phyloP scores from a whole-genome alignment of 2,797 vertebrate species.

The Neosilurus hyrtlii region DNA sequence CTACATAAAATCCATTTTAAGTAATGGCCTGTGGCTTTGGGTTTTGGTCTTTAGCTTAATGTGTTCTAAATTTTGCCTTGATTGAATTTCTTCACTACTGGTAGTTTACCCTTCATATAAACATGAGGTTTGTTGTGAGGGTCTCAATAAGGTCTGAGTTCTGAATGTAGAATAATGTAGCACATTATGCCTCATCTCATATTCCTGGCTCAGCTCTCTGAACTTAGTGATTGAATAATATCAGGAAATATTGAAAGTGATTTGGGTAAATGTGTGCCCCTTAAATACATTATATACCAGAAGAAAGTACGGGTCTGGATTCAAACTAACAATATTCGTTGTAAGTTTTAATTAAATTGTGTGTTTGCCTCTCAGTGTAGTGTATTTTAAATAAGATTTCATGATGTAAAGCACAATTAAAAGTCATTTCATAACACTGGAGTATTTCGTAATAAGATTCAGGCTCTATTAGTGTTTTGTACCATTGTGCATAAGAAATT shows the following conservation, averaged over 20 bases:
- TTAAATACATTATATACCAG: conserved; percentile 21
- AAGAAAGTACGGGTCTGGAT: not conserved
- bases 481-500: not conserved
- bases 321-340: not conserved
- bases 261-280: not conserved
- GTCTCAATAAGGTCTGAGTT: conserved; percentile 10
- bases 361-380: not conserved
- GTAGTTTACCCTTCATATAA: not conserved
- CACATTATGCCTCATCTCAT: conserved; percentile 36
- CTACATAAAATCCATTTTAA: not conserved
- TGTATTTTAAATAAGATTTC: not conserved
- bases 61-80: not conserved
- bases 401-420: not conserved
- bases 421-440: not conserved
- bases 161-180: conserved; percentile 18
- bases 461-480: not conserved
- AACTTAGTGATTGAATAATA: conserved; percentile 47
- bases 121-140: not conserved
- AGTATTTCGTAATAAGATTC: not conserved
- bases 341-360: conserved; percentile 7
- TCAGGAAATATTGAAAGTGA: conserved; percentile 40
- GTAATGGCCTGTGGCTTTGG: not conserved
- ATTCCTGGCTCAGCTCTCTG: conserved; percentile 42
- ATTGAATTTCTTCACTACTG: not conserved
- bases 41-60: not conserved